Evolutionary conservation across 2,113 vertebrate species (phyloP).

Genomic region (Pagrus major): DNA sequence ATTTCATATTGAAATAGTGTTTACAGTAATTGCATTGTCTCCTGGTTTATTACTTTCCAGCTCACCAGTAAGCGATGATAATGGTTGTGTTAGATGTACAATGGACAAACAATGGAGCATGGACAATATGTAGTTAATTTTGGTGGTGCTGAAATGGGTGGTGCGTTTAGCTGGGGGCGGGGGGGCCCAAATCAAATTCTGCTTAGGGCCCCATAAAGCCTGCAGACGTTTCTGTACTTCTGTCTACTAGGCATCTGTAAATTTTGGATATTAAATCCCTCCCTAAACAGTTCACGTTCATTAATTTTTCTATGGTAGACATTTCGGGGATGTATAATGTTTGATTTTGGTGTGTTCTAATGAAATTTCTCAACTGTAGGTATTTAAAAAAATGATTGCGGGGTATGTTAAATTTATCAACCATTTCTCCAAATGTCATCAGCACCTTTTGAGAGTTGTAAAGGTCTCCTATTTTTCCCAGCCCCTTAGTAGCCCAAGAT

Average conservation of each 20-base stretch:
- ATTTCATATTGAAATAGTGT: too few relatives aligned
- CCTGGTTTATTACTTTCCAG: too few relatives aligned
- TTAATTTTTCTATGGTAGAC: not conserved
- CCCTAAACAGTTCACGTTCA: not conserved
- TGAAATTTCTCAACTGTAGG: not conserved
- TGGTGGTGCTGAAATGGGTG: too few relatives aligned
- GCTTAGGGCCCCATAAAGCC: too few relatives aligned
- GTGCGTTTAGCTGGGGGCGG: too few relatives aligned
- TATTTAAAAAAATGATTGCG: not conserved
- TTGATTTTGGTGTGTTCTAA: not conserved
- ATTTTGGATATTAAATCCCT: not conserved
- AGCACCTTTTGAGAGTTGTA: not conserved
- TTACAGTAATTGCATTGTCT: too few relatives aligned
- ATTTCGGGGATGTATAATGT: not conserved
- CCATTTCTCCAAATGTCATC: not conserved
- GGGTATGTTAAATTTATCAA: not conserved
- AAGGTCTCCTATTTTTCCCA: not conserved
- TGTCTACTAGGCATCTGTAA: not conserved
- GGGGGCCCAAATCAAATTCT: too few relatives aligned
- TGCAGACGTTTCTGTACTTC: not conserved
- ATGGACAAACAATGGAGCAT: too few relatives aligned
- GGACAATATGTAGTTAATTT: too few relatives aligned
- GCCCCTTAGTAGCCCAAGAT: not conserved
- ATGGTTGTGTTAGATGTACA: too few relatives aligned
- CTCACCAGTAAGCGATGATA: too few relatives aligned